Percentiles rank a stretch among this genome's conserved stretches.
Evolutionary conservation across 2,797 vertebrate genomes (phyloP).

Genomic region (Chaetodon trifasciatus): DNA sequence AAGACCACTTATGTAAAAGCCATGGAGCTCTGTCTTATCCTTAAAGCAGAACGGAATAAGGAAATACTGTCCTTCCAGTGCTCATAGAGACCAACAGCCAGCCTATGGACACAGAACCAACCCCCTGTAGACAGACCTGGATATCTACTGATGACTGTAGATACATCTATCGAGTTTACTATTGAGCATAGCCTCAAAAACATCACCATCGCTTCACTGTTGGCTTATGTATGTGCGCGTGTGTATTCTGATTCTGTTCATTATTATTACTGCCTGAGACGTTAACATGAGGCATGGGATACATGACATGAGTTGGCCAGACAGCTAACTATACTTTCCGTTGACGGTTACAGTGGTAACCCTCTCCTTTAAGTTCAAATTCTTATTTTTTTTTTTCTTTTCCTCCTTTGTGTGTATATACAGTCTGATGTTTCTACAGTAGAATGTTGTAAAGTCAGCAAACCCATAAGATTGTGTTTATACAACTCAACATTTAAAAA

Average conservation of each 20-base stretch:
- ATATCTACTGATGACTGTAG: conserved; percentile 61
- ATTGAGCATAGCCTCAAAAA: conserved; percentile 63
- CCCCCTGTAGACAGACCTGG: conserved; percentile 48
- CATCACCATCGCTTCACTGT: conserved; percentile 57
- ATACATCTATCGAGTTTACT: conserved; percentile 58
- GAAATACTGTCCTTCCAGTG: conserved; percentile 26
- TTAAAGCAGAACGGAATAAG: conserved; percentile 10
- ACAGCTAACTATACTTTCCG: conserved; percentile 38
- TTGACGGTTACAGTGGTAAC: conserved; percentile 61
- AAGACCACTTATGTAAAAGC: conserved; percentile 59
- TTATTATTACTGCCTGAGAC: conserved; percentile 51
- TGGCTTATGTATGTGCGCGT: conserved; percentile 56
- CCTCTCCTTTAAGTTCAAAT: conserved; percentile 28
- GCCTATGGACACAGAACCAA: conserved; percentile 58
- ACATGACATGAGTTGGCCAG: conserved; percentile 37
- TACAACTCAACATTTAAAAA: conserved; percentile 55
- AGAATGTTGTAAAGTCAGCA: conserved; percentile 75
- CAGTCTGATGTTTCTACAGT: conserved; percentile 73
- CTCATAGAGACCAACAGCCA: conserved; percentile 60
- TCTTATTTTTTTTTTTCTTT: conserved; percentile 5
- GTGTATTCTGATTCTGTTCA: conserved; percentile 43
- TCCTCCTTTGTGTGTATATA: conserved; percentile 71
- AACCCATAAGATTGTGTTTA: conserved; percentile 69
- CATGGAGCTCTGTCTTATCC: conserved; percentile 57
- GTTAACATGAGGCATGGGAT: conserved; percentile 58